Base-by-base conservation (phyloP, 2,888 invertebrate species). In the Andrena flavipes region DNA sequence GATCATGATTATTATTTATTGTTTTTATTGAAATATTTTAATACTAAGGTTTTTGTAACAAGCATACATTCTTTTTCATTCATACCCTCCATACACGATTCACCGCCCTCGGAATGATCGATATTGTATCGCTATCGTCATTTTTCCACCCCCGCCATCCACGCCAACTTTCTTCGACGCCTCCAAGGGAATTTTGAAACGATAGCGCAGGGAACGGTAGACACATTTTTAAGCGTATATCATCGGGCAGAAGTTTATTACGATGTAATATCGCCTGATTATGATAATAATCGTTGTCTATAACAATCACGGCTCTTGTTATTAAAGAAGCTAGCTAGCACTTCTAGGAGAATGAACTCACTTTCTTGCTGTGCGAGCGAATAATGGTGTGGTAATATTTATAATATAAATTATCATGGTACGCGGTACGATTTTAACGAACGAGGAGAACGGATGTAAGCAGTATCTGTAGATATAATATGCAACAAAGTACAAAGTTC, bases 11-110 rank as follows among this genome's bases (percentile, higher is more conserved):
- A 93, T 93, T 93, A 94, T 93, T 94, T 93, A 93, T 94, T 94
- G 93, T 93, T 94, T 92, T 93, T 91, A 93, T 93, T 94, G 92
- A 92, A 92, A 93, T 94, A 94, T 94, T 93, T 94, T 93, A 94
- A 94, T 94, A 93, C 93, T 93, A 94, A 93, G 93, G 92, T 92
- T 93, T 93, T 94, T 94, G 92, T 94, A 94, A 93, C 90, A 92
- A 93, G 88, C 89, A 90, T 87, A 86, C 84, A 79, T 80, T 86
- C 83, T 87, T 76, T 86, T 85, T 89, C 76, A 86, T 82, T 88
- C 84, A 77, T 71, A 89, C 88, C 90, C 84, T 74, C 80, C 88
- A 89, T 70, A 65, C 64, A 63, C 79, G 69, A 56, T 77, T 60
- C 56, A 64, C 26, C 60, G 48, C 49, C 35, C 29, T 26, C 33